These are phyloP conservation scores for Pogonophryne albipinna DNA, from an alignment of 2,797 vertebrate genomes.

Conservation along the genomic window DNA sequence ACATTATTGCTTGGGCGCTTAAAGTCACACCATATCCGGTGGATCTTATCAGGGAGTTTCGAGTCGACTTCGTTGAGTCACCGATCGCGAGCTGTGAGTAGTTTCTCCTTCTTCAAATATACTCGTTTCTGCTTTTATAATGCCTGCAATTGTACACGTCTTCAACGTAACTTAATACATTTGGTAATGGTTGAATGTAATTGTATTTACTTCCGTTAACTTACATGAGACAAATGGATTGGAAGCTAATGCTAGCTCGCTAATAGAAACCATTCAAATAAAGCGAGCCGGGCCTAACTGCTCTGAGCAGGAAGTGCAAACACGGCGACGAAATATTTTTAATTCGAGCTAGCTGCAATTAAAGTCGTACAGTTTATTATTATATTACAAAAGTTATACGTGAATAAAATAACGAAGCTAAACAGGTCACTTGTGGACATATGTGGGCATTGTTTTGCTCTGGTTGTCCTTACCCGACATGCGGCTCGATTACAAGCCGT, in stretches of 20 bases:
- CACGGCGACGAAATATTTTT: neutral
- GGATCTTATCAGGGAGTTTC: constrained; percentile 23
- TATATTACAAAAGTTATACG: fast-evolving
- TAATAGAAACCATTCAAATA: constrained; percentile 9
- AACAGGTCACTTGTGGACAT: fast-evolving
- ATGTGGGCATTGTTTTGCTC: neutral
- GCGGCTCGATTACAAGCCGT: constrained; percentile 29
- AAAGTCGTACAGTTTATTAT: fast-evolving
- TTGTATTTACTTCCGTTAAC: neutral
- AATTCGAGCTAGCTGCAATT: fast-evolving
- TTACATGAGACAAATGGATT: neutral
- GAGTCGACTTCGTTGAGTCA: constrained; percentile 26
- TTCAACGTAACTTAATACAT: fast-evolving
- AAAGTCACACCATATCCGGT: neutral
- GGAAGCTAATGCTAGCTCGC: constrained; percentile 52
- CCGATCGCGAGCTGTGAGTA: constrained; percentile 40
- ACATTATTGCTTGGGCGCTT: neutral
- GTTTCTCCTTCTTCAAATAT: fast-evolving
- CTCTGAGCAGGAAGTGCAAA: constrained; percentile 45
- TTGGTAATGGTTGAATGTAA: fast-evolving
- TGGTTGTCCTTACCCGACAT: neutral
- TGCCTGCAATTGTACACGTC: fast-evolving
- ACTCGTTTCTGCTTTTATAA: fast-evolving
- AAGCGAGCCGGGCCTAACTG: neutral
- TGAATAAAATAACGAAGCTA: fast-evolving